phyloP scores from a whole-genome alignment of 2,888 invertebrate species.

The Micropterix aruncella region DNA sequence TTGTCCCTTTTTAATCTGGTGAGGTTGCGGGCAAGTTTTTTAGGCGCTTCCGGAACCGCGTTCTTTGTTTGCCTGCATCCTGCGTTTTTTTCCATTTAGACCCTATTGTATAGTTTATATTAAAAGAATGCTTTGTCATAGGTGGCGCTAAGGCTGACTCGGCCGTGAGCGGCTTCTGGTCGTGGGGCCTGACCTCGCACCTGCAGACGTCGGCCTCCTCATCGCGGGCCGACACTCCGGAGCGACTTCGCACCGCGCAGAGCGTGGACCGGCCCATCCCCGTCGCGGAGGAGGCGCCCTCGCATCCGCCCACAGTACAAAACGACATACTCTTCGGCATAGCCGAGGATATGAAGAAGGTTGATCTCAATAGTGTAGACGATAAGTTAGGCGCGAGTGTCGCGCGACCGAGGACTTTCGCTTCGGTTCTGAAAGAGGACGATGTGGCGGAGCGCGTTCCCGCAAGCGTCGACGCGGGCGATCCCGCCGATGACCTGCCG shows the following conservation, averaged over 20 bases:
- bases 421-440: slow-evolving; percentile 30
- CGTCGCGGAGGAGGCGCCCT: background rate
- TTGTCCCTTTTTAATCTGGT: no score
- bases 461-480: slow-evolving; percentile 26
- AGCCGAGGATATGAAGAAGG: background rate
- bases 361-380: background rate
- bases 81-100: no score
- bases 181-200: slow-evolving; percentile 21
- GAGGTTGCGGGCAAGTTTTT: no score
- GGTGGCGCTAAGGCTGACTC: slow-evolving; percentile 27
- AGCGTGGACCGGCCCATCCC: background rate
- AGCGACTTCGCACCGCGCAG: no score
- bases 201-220: background rate
- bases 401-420: slow-evolving; percentile 27
- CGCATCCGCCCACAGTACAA: background rate
- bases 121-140: no score
- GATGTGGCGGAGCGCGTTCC: slow-evolving; percentile 27
- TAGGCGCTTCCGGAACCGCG: no score
- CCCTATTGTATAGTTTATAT: no score
- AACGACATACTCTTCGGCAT: background rate
- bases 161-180: no score
- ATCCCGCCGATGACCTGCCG: slow-evolving; percentile 34
- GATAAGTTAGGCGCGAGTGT: background rate
- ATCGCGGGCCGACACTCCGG: background rate
- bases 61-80: no score